Base-by-base conservation (phyloP, 2,797 vertebrate species). In the Schizothorax lantsangensis region DNA sequence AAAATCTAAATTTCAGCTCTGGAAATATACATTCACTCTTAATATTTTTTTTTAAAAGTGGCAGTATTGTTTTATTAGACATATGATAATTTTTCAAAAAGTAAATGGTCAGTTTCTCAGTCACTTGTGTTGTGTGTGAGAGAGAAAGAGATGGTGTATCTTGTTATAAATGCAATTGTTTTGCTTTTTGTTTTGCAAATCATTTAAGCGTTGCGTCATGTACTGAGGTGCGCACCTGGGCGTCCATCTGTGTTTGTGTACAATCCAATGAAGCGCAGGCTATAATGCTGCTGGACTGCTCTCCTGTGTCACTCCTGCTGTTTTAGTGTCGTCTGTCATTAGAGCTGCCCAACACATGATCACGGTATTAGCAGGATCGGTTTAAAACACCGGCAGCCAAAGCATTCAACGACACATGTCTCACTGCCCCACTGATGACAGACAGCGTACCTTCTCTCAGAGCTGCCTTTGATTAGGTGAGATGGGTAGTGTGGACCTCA, bases 251-350 rank as follows among this genome's bases (percentile, higher is more conserved):
- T 47, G 40, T 14, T 57, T 72, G 77, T 85, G 64, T 79, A 36
- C 72, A 79, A 79, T 79, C 77, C 77, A 40, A 72, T 79, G 66
- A 85, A 85, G 47, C 14, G 4, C 45, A 45, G 38, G 38, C 75
- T 71, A 36, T 85, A 85, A 91, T 92, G 40, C 74, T 33, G 89
- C 90, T 91, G 92, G 91, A 89, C 93, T 91, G 92, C 92, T 92
- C 91, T 86, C 90, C 89, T 83, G 90, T 84, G 79, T 57, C 62
- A 17, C 86, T 91, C 90, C 86, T 7, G 38, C 74, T 86, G 57
- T 79, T 69, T 92, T 73, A 52, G 92, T 92, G 93, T 95, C 93
- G 92, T n/a, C 91, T 93, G 92, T 94, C 91, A 94, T 95, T 95
- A 95, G 92, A 94, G 89, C 90, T 94, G 92, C 88, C 91, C 92